Evolutionary conservation across 2,797 vertebrate species (phyloP).

Genomic region (Argya squamiceps): DNA sequence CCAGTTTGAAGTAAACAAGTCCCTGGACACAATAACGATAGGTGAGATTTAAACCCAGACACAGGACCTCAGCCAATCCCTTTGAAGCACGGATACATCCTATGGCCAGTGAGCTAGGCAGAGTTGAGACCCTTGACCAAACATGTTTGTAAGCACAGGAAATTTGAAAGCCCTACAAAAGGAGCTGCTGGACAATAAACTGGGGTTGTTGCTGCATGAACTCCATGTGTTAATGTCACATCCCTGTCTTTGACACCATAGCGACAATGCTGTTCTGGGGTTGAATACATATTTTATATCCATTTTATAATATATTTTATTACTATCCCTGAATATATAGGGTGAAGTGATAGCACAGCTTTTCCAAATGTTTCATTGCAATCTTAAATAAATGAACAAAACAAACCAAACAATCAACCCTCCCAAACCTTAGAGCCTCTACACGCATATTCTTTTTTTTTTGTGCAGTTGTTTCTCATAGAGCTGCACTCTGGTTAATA

Average conservation of each 20-base stretch:
- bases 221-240: neutral
- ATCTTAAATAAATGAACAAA: neutral
- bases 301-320: neutral
- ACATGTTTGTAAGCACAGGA: neutral
- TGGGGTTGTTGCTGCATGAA: neutral
- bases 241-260: neutral
- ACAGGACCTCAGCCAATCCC: neutral
- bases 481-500: neutral
- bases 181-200: neutral
- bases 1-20: neutral
- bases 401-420: neutral
- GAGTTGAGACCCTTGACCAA: neutral
- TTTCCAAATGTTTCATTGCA: neutral
- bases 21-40: neutral
- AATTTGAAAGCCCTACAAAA: neutral
- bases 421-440: neutral
- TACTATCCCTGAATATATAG: neutral
- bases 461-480: neutral
- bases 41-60: neutral
- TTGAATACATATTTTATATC: too few species aligned
- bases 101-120: neutral
- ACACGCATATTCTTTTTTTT: neutral
- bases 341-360: neutral
- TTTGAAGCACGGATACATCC: neutral
- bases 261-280: neutral